Conservation (phyloP, 1,140 invertebrate genomes). For the Amphibalanus amphitrite region DNA sequence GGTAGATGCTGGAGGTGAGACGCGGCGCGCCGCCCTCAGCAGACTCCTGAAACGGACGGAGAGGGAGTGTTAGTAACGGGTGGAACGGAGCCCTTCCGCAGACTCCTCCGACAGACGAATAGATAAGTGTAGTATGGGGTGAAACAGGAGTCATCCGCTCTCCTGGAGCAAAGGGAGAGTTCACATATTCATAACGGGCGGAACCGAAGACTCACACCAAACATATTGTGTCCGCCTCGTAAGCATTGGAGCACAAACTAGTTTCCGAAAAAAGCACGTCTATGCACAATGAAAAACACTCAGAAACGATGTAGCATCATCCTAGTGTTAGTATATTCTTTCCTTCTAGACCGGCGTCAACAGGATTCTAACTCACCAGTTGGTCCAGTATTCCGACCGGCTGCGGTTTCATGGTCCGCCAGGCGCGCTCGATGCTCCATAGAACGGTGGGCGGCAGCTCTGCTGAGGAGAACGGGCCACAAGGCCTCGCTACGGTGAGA, state of each 20-base stretch:
- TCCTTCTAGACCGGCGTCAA: neutral
- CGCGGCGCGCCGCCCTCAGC: slow-evolving; percentile 35
- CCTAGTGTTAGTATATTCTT: neutral
- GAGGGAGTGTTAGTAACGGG: neutral
- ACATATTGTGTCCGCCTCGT: neutral
- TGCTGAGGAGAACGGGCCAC: neutral
- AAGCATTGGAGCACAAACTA: neutral
- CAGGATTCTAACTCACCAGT: slow-evolving; percentile 36
- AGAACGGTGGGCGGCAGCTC: slow-evolving; percentile 21
- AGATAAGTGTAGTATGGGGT: neutral
- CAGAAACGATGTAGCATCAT: neutral
- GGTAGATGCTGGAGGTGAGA: slow-evolving; percentile 77
- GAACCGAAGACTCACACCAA: slow-evolving; percentile 7
- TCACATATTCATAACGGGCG: slow-evolving; percentile 13
- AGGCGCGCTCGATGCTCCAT: slow-evolving; percentile 62
- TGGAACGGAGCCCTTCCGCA: neutral
- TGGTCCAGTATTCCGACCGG: slow-evolving; percentile 83
- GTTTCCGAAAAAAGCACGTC: neutral
- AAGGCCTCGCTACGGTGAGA: neutral
- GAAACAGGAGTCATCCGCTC: slow-evolving; percentile 18
- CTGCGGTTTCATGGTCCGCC: slow-evolving; percentile 65
- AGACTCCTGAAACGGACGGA: neutral
- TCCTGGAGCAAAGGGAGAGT: neutral
- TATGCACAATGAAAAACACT: neutral
- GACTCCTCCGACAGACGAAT: neutral